Base-by-base conservation (phyloP, 92 coral and sea anemone genomes). In the Actinostola sp. region DNA sequence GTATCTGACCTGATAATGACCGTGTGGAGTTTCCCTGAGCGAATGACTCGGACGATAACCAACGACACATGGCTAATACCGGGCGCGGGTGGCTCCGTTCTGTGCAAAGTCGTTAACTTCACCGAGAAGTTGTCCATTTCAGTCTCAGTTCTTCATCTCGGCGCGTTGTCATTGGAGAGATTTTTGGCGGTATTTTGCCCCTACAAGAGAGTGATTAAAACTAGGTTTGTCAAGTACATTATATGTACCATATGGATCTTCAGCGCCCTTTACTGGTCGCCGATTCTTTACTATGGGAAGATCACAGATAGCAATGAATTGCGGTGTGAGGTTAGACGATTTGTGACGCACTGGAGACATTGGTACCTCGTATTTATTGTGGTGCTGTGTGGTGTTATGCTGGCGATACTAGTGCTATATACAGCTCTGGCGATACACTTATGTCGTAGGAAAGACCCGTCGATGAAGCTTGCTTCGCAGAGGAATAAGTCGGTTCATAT, bases 61-160 rank as follows among this genome's bases (percentile, higher is more conserved):
- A 41, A 76, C 44, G 89, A 84, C 13, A 45, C 72, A 25, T 84
- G 89, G 89, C 73, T 84, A 20, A 56, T 86, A 8, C 52, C 68
- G 1, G 86, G 86, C 12, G 63, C 67, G 6, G 29, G 50, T 38
- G 92, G 88, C 10, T 49, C 75, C 24, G 29, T 82, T 7, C 65
- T 86, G 13, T 86, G 92, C 43, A 86, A 86, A 44, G 35, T 66
- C 11, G 83, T 86, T n/a, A 82, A 80, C 38, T 86, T 86, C 49
- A 51, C 75, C 50, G 88, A 86, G 71, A 85, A 86, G 71, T 57
- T 71, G 0, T 81, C 87, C 3, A 65, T 86, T 16, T 80, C 81
- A 0, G 92, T 86, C 8, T 86, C 92, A 3, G 77, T 86, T 2
- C 57, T 82, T 14, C 84, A 85, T 24, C 84, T 86, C 0, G 80